Conservation (phyloP, 1,140 invertebrate species). For the Neocloeon triangulifer region DNA sequence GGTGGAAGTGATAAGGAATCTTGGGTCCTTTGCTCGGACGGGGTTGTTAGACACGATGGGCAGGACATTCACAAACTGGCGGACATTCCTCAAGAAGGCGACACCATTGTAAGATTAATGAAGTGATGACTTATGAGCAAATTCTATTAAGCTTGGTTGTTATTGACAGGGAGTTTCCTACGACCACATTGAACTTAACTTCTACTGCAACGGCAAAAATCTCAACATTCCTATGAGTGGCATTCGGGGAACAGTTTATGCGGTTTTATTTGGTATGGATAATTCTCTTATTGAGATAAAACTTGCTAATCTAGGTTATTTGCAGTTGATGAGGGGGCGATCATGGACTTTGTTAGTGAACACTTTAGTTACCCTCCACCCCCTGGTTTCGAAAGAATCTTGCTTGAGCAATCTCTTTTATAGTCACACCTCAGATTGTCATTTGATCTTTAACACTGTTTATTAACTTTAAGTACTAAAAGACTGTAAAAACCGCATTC, state of each 20-base stretch:
- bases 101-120: slow-evolving; percentile 50
- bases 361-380: slow-evolving; percentile 70
- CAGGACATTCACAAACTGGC: slow-evolving; percentile 49
- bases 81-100: slow-evolving; percentile 64
- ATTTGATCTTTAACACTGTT: too few relatives aligned
- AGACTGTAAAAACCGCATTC: too few relatives aligned
- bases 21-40: slow-evolving; percentile 83
- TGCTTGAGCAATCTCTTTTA: slow-evolving; percentile 90
- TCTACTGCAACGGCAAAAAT: slow-evolving; percentile 80
- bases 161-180: slow-evolving; percentile 62
- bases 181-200: slow-evolving; percentile 92
- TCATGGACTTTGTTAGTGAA: slow-evolving; percentile 81
- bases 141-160: too few relatives aligned
- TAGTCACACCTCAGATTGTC: too few relatives aligned
- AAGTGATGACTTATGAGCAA: neutral
- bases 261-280: slow-evolving; percentile 72
- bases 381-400: slow-evolving; percentile 81
- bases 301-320: slow-evolving; percentile 16
- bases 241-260: slow-evolving; percentile 77
- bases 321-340: slow-evolving; percentile 91
- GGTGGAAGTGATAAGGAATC: slow-evolving; percentile 73
- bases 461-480: too few relatives aligned
- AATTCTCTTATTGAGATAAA: slow-evolving; percentile 4
- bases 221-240: slow-evolving; percentile 67
- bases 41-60: slow-evolving; percentile 61